Evolutionary conservation across 1,140 invertebrate species (phyloP).

Genomic region (Drosophila burlai): DNA sequence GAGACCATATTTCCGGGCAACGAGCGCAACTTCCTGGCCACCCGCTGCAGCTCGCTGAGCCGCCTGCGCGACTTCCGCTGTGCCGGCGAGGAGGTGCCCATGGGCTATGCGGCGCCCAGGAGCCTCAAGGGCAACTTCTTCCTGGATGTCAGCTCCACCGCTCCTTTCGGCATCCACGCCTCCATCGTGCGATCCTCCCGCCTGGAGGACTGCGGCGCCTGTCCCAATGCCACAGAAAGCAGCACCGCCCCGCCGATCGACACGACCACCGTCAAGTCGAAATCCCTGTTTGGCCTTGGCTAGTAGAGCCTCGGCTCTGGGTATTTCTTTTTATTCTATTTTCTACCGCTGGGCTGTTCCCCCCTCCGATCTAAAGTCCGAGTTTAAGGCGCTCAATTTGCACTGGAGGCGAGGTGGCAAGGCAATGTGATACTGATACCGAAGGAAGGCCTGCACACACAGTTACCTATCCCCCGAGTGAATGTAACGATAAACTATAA

Average conservation of each 20-base stretch:
- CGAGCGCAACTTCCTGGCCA: constrained; percentile 71
- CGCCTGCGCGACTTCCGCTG: constrained; percentile 58
- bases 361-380: neutral
- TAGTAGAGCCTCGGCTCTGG: neutral
- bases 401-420: too few species aligned
- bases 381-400: neutral
- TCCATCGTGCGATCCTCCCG: neutral
- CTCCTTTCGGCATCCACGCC: constrained; percentile 56
- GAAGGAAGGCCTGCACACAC: neutral
- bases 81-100: constrained; percentile 51
- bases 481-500: neutral
- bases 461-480: neutral
- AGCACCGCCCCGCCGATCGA: neutral
- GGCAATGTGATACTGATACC: constrained; percentile 5
- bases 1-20: constrained; percentile 86
- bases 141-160: constrained; percentile 54
- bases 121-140: constrained; percentile 75
- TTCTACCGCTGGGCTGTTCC: constrained; percentile 15
- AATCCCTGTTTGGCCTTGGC: constrained; percentile 1
- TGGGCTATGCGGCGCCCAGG: constrained; percentile 70
- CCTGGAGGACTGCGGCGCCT: constrained; percentile 43
- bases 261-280: neutral
- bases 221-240: neutral
- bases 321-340: neutral
- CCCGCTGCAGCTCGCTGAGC: constrained; percentile 68